Conservation (phyloP, 2,888 invertebrate species). For the Papilio elwesi region DNA sequence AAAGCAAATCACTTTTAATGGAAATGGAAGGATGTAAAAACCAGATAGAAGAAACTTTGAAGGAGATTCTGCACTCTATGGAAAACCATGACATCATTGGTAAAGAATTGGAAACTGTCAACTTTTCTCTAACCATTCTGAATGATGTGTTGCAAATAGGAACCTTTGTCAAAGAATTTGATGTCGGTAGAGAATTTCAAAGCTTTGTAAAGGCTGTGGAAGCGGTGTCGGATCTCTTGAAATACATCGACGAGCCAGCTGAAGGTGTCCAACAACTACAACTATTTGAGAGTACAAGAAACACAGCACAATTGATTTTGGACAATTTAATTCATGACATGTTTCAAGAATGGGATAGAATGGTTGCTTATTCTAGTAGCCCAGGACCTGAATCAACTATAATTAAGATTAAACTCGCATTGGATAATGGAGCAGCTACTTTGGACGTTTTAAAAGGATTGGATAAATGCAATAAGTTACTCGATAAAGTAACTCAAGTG, state of each 20-base stretch:
- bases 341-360: slow-evolving; percentile 75
- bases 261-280: slow-evolving; percentile 81
- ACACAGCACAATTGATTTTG: slow-evolving; percentile 72
- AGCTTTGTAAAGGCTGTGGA: slow-evolving; percentile 76
- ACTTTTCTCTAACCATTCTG: slow-evolving; percentile 81
- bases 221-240: slow-evolving; percentile 75
- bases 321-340: slow-evolving; percentile 76
- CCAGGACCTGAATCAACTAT: slow-evolving; percentile 58
- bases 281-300: slow-evolving; percentile 76
- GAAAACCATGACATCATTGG: slow-evolving; percentile 85
- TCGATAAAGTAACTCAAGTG: slow-evolving; percentile 81
- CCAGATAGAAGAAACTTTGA: slow-evolving; percentile 86
- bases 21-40: slow-evolving; percentile 83
- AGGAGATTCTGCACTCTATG: slow-evolving; percentile 85
- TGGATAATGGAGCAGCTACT: slow-evolving; percentile 57
- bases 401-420: slow-evolving; percentile 65
- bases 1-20: slow-evolving; percentile 71
- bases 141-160: slow-evolving; percentile 67
- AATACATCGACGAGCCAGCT: slow-evolving; percentile 71
- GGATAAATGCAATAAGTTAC: slow-evolving; percentile 68
- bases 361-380: slow-evolving; percentile 70
- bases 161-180: slow-evolving; percentile 67
- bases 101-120: slow-evolving; percentile 81
- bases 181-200: slow-evolving; percentile 63
- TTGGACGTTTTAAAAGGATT: slow-evolving; percentile 72